Evolutionary conservation across 2,888 invertebrate species (phyloP), one percentile per base, ranked within the genome.

Genomic region (Pocota personata): DNA sequence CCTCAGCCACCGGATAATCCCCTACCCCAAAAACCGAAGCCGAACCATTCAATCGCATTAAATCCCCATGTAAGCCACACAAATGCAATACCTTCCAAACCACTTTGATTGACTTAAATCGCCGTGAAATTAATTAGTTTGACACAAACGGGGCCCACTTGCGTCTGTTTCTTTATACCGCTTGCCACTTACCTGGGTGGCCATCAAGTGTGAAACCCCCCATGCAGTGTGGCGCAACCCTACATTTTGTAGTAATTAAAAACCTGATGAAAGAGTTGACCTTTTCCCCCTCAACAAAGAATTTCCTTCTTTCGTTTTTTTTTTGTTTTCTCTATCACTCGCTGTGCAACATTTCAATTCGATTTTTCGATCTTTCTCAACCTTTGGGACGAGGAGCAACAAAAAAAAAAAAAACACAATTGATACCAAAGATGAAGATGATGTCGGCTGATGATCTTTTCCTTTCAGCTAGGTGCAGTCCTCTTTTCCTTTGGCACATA

Each of bases 401-500:
- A 37, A 32, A 16, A 24, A 52, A 73, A 52, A 27, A 40, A 55
- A 43, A 30, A n/a, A 1, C 5, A 6, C 64, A 62, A 72, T 57
- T 27, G 57, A 58, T 66, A 73, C 30, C 52, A 67, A 64, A 66
- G 64, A 75, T 67, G 82, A 76, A 77, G 86, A 82, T 67, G 66
- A 82, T 71, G 66, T 71, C 76, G 71, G 64, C 78, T 79, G 80
- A 82, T 86, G 82, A 86, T 82, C 72, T 86, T 86, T 82, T 86
- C 66, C 62, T 82, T 76, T 77, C 60, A 71, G 78, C 58, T 48
- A 71, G 83, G 83, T 73, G 80, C 84, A 76, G 86, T 75, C 37
- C 12, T 72, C 69, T 19, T 16, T 40, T 60, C 1, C 57, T 27
- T 32, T 73, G 46, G n/a, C 14, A 5, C 55, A 80, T 75, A 80